phyloP scores from a whole-genome alignment of 2,888 invertebrate species.

The Acanthoscelides obtectus region DNA sequence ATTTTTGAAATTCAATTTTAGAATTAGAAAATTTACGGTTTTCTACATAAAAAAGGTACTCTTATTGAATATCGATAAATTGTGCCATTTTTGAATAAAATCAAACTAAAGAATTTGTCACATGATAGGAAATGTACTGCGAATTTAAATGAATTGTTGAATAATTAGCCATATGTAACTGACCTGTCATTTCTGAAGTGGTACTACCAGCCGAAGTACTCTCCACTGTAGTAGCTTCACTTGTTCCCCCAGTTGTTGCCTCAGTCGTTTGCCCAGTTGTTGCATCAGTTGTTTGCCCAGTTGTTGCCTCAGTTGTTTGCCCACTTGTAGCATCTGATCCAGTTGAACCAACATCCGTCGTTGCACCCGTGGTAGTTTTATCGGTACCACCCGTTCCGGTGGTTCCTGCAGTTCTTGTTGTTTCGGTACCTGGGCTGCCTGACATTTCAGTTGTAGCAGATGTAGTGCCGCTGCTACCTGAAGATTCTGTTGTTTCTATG shows the following conservation, averaged over 20 bases:
- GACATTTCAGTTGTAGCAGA: slow-evolving; percentile 9
- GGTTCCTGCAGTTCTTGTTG: not conserved
- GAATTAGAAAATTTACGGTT: no score
- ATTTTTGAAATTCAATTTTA: no score
- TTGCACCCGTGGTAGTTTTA: slow-evolving; percentile 1
- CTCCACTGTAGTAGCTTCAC: slow-evolving; percentile 26
- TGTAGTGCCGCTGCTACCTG: not conserved
- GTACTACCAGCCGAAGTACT: slow-evolving; percentile 17
- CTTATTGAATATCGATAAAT: no score
- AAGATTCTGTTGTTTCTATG: not conserved
- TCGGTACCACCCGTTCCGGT: slow-evolving; percentile 8
- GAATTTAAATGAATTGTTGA: no score
- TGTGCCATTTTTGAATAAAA: no score
- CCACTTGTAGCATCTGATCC: slow-evolving; percentile 4
- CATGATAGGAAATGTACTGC: no score
- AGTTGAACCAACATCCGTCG: slow-evolving; percentile 4
- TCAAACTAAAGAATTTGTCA: no score
- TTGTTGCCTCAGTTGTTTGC: slow-evolving; percentile 28
- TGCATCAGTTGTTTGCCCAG: slow-evolving; percentile 21
- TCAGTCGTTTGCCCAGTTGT: no score
- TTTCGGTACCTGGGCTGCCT: slow-evolving; percentile 12
- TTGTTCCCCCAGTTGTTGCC: slow-evolving; percentile 18
- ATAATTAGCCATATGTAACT: no score
- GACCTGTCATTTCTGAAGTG: slow-evolving; percentile 13
- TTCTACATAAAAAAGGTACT: no score